Conservation (phyloP, 2,113 vertebrate genomes). For the Genyomyrus donnyi region DNA sequence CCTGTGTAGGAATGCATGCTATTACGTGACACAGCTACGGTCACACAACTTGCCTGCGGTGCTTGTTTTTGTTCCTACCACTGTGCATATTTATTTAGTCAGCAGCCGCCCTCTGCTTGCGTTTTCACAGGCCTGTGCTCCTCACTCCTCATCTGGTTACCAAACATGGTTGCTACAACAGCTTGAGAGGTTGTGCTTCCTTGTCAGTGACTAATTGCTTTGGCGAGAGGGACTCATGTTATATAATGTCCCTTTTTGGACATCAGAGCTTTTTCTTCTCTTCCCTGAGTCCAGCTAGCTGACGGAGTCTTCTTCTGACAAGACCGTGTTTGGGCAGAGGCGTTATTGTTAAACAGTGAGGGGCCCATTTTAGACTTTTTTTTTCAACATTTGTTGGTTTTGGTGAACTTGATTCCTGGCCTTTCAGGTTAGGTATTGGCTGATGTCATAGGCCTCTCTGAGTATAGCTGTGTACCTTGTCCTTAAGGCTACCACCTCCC, state of each 20-base stretch:
- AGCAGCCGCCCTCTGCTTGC: conserved; percentile 1
- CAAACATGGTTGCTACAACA: conserved; percentile 22
- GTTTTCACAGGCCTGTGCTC: background rate
- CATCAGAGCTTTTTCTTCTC: background rate
- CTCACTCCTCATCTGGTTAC: conserved; percentile 10
- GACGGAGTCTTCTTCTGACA: background rate
- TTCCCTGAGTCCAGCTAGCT: background rate
- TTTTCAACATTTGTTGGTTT: background rate
- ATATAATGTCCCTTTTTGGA: background rate
- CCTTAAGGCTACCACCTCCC: background rate
- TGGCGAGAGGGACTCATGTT: background rate
- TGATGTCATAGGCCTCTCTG: background rate
- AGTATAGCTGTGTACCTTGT: background rate
- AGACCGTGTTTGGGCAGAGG: background rate
- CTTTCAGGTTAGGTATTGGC: background rate
- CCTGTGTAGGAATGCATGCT: background rate
- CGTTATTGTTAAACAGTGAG: background rate
- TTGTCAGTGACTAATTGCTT: conserved; percentile 19
- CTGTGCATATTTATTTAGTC: conserved; percentile 14
- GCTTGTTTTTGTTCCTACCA: background rate
- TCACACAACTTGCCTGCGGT: background rate
- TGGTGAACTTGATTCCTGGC: background rate
- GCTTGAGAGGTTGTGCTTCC: background rate
- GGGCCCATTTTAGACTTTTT: background rate
- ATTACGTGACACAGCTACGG: background rate